Conservation (phyloP, 2,113 vertebrate species). For the Gnathonemus echidnorhynchus region DNA sequence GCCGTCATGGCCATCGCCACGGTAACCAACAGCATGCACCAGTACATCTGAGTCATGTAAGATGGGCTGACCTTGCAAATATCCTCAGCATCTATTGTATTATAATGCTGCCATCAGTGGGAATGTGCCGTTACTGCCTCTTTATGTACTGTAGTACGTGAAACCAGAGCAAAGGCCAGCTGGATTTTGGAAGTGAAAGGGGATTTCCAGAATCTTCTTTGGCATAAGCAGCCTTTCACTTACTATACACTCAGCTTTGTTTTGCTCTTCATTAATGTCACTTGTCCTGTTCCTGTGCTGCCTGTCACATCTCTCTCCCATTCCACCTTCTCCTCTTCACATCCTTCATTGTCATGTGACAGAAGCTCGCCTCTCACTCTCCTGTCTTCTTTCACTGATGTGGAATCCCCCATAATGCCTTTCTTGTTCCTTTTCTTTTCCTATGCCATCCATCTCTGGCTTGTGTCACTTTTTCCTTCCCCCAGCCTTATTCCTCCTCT, state of each 20-base stretch:
- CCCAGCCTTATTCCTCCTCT: background rate
- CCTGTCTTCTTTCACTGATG: background rate
- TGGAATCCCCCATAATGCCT: background rate
- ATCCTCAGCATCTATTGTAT: background rate
- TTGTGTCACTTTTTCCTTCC: background rate
- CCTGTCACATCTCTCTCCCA: background rate
- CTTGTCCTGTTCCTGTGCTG: background rate
- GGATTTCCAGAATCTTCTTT: background rate
- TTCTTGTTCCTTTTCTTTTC: background rate
- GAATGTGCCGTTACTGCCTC: background rate
- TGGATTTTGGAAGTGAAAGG: background rate
- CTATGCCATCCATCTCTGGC: background rate
- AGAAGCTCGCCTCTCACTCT: background rate
- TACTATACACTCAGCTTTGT: background rate
- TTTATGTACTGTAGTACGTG: background rate
- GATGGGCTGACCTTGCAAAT: background rate
- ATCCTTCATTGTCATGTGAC: background rate
- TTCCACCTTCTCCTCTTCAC: background rate
- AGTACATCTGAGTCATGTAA: slow-evolving; percentile 3
- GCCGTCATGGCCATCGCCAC: background rate
- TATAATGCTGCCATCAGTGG: background rate
- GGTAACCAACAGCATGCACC: background rate
- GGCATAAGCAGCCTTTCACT: background rate
- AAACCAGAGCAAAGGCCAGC: background rate
- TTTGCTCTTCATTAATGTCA: background rate